Conservation (phyloP, 2,888 invertebrate genomes). For the Orthosia incerta region DNA sequence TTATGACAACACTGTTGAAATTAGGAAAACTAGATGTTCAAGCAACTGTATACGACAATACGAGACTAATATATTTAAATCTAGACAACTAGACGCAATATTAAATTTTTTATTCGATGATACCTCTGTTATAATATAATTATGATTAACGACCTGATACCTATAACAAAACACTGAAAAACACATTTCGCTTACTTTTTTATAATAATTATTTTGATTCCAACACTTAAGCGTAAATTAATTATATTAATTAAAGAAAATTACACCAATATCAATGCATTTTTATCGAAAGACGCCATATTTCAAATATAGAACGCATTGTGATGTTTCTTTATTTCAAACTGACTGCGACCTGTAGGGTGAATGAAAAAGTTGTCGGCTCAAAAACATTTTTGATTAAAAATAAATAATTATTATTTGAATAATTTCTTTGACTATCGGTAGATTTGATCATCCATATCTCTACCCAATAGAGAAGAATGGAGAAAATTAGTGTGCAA, state of each 20-base stretch:
- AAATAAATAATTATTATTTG: not conserved
- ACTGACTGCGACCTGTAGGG: not conserved
- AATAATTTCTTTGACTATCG: too few relatives aligned
- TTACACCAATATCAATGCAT: not conserved
- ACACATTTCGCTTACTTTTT: conserved; percentile 3
- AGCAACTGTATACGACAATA: not conserved
- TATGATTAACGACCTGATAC: not conserved
- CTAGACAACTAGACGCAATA: not conserved
- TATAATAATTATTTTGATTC: not conserved
- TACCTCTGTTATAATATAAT: too few relatives aligned
- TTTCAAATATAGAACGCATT: conserved; percentile 34
- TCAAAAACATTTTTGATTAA: not conserved
- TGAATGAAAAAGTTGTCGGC: conserved; percentile 20
- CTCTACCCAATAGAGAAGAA: not conserved
- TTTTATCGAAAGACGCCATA: not conserved
- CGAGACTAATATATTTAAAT: too few relatives aligned
- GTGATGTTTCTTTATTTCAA: not conserved
- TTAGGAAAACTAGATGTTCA: conserved; percentile 18
- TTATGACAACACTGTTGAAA: conserved; percentile 17
- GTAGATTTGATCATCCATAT: not conserved
- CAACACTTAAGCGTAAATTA: conserved; percentile 1
- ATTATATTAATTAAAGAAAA: not conserved
- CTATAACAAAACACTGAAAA: not conserved
- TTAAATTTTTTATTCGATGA: too few relatives aligned
- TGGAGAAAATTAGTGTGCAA: not conserved